Evolutionary conservation across 2,113 vertebrate genomes (phyloP).

Genomic region (Campylomormyrus numenius): DNA sequence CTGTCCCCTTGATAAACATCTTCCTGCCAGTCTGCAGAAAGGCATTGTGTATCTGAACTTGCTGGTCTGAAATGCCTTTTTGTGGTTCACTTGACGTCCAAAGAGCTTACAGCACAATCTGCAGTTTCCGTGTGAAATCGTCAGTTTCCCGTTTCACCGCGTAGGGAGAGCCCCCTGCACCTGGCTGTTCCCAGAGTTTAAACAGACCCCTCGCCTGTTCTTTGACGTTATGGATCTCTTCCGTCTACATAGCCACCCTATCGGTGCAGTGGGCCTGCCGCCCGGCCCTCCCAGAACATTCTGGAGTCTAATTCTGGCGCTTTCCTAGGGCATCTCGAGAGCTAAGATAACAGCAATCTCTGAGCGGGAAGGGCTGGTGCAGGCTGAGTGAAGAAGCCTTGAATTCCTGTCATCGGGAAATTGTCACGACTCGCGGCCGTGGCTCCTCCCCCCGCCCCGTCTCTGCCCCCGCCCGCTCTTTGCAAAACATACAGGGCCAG

Average conservation of each 20-base stretch:
- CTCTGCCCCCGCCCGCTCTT: neutral
- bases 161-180: neutral
- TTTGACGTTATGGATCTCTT: neutral
- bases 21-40: neutral
- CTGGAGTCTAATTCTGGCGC: slow-evolving; percentile 64
- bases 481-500: neutral
- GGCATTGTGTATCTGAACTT: neutral
- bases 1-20: neutral
- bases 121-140: neutral
- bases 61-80: neutral
- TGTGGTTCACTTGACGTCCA: neutral
- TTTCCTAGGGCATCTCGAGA: slow-evolving; percentile 55
- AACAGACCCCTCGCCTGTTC: neutral
- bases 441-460: neutral
- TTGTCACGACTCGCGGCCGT: slow-evolving; percentile 35
- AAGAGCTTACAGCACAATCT: neutral
- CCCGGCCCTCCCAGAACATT: slow-evolving; percentile 28
- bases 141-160: neutral
- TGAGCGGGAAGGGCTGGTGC: slow-evolving; percentile 53
- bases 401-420: slow-evolving; percentile 59
- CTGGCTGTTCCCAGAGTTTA: neutral
- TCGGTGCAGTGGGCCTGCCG: slow-evolving; percentile 8
- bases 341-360: slow-evolving; percentile 66
- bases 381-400: slow-evolving; percentile 50
- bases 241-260: neutral